A percentile compares a stretch with the other conserved stretches of the same genome.
Evolutionary conservation across 2,888 invertebrate genomes (phyloP).

Genomic region (Sepiola atlantica): DNA sequence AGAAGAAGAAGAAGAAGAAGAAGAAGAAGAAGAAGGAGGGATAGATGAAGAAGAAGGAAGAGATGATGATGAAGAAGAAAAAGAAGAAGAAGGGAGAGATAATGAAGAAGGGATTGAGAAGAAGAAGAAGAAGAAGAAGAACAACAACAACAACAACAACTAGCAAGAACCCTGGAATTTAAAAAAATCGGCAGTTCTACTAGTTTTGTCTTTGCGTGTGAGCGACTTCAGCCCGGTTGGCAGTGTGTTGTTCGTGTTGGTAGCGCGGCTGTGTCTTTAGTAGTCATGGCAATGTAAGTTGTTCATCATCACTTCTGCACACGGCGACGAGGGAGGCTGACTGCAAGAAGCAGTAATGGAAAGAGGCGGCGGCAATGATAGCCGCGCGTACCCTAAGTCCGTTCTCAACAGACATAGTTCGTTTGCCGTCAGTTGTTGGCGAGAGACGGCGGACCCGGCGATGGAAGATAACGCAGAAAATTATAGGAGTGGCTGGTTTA

Average conservation of each 20-base stretch:
- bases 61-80: too few species aligned
- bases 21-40: too few species aligned
- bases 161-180: not conserved
- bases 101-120: too few species aligned
- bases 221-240: not conserved
- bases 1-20: too few species aligned
- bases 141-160: too few species aligned
- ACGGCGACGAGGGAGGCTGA: not conserved
- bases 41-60: too few species aligned
- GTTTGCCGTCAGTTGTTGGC: not conserved
- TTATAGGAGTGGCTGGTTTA: too few species aligned
- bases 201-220: not conserved
- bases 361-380: not conserved
- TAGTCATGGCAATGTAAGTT: conserved; percentile 18
- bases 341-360: not conserved
- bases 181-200: not conserved
- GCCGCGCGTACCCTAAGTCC: not conserved
- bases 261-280: conserved; percentile 4
- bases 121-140: too few species aligned
- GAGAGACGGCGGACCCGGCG: too few species aligned
- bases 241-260: not conserved
- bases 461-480: too few species aligned
- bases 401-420: not conserved
- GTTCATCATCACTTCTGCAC: not conserved
- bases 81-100: too few species aligned